Evolutionary conservation across 2,888 invertebrate genomes (phyloP), one percentile per base, ranked within the genome.

Genomic region (Corythucha ciliata): DNA sequence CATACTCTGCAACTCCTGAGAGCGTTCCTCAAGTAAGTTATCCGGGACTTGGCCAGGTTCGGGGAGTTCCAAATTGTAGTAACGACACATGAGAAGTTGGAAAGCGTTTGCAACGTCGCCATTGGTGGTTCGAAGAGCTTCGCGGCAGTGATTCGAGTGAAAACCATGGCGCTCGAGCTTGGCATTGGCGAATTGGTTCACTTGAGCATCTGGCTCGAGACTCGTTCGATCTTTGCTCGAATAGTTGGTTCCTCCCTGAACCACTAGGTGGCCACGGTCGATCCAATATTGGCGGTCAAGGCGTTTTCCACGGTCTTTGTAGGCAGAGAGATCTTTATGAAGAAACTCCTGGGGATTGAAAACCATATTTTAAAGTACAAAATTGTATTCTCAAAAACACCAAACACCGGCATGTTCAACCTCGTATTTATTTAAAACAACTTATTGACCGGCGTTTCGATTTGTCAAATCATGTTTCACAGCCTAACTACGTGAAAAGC

Each of bases 81-180:
- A 87, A 70, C 83, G 82, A 37, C 72, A 71, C 63, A 80, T 83
- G 37, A 88, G 70, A 57, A 83, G 67, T 65, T 80, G 76, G 57
- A 86, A 67, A 1, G 85, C 79, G 60, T 77, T 77, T 37, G 84
- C 84, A n/a, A 82, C 73, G 65, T 79, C 76, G 56, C 78, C 79
- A 2, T 74, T 72, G 25, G 81, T 78, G 56, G 77, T 70, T 56
- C 78, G 72, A 57, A 86, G 72, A 6, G 84, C 85, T 70, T 87
- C 85, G 29, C 75, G 63, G 66, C 86, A 85, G 65, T 88, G 87
- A 2, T 72, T 70, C 62, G 75, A 74, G 58, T 83, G 79, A 63
- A 86, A 88, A 55, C 86, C 83, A 65, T 80, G 84, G 63, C 80
- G 81, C 69, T 83, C 80, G 61, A 87, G 70, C 64, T 83, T 80